Percentiles rank a stretch among this genome's conserved stretches.
Conservation (phyloP, 2,888 invertebrate species). For the Dilophus febrilis region DNA sequence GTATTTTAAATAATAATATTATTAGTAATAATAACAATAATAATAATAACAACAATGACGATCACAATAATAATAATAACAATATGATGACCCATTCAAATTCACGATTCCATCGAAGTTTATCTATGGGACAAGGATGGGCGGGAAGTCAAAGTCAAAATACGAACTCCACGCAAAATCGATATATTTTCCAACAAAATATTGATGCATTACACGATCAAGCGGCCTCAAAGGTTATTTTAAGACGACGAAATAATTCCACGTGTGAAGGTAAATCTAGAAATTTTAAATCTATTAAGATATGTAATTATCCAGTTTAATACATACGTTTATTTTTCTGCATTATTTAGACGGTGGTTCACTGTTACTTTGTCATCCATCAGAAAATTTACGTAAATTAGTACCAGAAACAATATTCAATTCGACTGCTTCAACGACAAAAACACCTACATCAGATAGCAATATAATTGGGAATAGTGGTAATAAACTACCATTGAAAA, state of each 20-base stretch:
- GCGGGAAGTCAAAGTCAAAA: conserved; percentile 13
- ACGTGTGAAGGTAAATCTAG: conserved; percentile 44
- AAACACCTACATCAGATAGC: conserved; percentile 9
- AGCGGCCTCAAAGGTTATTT: conserved; percentile 22
- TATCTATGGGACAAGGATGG: conserved; percentile 63
- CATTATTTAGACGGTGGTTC: conserved; percentile 19
- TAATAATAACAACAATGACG: too few species aligned
- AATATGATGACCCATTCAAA: conserved; percentile 21
- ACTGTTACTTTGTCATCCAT: conserved; percentile 66
- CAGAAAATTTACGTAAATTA: conserved; percentile 66
- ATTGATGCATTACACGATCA: conserved; percentile 1
- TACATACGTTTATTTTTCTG: neutral
- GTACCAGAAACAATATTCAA: conserved; percentile 44
- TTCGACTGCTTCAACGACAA: conserved; percentile 25
- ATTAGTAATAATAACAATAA: too few species aligned
- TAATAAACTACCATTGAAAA: conserved; percentile 15
- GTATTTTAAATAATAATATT: too few species aligned
- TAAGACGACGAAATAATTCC: conserved; percentile 51
- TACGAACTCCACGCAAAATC: conserved; percentile 8
- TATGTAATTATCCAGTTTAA: neutral
- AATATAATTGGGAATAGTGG: conserved; percentile 13
- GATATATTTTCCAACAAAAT: conserved; percentile 15
- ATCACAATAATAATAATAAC: conserved; percentile 23
- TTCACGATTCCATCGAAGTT: conserved; percentile 59
- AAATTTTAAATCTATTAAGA: neutral